These are phyloP conservation scores for Brenthis daphne DNA, from an alignment of 2,888 invertebrate species.

Conservation along the genomic window DNA sequence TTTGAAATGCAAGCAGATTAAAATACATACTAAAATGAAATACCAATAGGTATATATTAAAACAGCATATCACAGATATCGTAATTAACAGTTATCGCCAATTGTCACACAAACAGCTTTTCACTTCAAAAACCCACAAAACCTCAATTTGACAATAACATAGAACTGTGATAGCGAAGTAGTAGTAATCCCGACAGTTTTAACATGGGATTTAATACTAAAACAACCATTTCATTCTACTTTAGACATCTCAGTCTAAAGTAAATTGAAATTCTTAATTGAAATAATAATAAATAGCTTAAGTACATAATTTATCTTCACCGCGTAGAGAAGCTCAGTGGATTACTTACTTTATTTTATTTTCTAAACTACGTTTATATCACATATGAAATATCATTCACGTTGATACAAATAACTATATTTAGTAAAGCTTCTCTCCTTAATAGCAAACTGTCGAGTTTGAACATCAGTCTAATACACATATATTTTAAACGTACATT, in stretches of 20 bases:
- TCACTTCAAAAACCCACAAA: not conserved
- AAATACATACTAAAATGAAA: conserved; percentile 25
- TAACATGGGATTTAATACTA: conserved; percentile 42
- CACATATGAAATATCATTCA: conserved; percentile 78
- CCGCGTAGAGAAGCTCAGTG: conserved; percentile 49
- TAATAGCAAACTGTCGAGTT: conserved; percentile 60
- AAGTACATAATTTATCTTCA: conserved; percentile 54
- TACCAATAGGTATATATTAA: conserved; percentile 23
- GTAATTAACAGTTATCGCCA: conserved; percentile 22
- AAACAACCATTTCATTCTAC: conserved; percentile 59
- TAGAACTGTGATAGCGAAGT: conserved; percentile 19
- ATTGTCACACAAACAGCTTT: conserved; percentile 14
- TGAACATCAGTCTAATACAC: conserved; percentile 43
- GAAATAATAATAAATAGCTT: conserved; percentile 65
- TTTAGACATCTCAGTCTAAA: conserved; percentile 56
- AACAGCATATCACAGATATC: conserved; percentile 32
- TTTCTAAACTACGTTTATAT: conserved; percentile 71
- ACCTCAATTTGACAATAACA: conserved; percentile 26
- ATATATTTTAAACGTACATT: conserved; percentile 18
- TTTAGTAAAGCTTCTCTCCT: conserved; percentile 62
- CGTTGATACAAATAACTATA: conserved; percentile 63
- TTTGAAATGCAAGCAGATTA: conserved; percentile 28
- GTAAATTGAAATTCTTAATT: conserved; percentile 53
- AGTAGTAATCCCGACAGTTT: conserved; percentile 22
- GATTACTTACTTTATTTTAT: conserved; percentile 51